These are phyloP conservation scores for Pandion haliaetus DNA, from an alignment of 2,113 vertebrate genomes.

Conservation along the genomic window DNA sequence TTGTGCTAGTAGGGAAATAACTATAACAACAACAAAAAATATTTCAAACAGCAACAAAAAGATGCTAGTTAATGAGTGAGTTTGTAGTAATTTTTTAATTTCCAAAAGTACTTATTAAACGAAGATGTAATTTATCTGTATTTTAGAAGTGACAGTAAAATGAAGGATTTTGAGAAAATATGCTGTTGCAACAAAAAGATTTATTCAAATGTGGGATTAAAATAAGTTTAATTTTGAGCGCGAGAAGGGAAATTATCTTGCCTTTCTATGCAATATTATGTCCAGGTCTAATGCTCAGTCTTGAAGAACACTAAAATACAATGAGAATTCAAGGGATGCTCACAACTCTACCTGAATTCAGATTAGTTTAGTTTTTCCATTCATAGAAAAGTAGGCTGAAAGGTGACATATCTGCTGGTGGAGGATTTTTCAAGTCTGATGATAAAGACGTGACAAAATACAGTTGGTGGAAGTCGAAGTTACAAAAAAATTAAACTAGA, in stretches of 20 bases:
- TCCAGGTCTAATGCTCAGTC: background rate
- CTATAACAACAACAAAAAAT: background rate
- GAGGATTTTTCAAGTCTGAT: background rate
- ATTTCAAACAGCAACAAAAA: background rate
- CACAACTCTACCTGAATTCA: background rate
- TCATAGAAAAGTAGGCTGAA: background rate
- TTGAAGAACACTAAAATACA: background rate
- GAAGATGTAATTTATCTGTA: background rate
- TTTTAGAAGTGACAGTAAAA: background rate
- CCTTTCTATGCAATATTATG: background rate
- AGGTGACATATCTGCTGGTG: background rate
- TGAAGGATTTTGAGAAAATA: background rate
- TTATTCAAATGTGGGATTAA: background rate
- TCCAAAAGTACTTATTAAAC: background rate
- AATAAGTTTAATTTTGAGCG: background rate
- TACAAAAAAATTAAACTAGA: background rate
- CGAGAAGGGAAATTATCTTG: background rate
- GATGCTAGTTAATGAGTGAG: fast-evolving
- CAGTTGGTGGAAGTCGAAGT: background rate
- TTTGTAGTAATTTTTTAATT: background rate
- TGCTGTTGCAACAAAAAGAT: background rate
- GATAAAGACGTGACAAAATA: background rate
- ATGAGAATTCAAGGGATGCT: background rate
- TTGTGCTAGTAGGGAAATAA: background rate
- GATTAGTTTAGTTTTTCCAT: background rate